These are phyloP conservation scores for Pteropus alecto DNA, from an alignment of 2,113 vertebrate genomes.

Conservation along the genomic window DNA sequence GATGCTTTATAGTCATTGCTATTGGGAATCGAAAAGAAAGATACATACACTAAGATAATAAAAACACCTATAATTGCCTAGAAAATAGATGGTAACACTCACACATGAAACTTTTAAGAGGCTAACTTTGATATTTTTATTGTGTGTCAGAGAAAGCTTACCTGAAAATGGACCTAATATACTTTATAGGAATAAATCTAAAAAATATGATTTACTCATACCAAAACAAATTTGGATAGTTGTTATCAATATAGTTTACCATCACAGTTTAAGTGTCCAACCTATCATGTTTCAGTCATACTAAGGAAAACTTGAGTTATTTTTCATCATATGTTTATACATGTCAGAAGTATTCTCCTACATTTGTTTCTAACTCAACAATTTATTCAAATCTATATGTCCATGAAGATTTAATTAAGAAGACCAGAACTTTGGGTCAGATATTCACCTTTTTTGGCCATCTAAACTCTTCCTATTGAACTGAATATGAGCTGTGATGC, in stretches of 20 bases:
- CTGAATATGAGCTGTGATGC: not conserved
- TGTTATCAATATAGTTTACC: constrained; percentile 25
- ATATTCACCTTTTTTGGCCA: not conserved
- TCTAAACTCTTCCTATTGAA: not conserved
- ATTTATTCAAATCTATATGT: not conserved
- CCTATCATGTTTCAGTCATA: not conserved
- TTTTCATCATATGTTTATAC: not conserved
- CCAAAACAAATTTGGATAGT: constrained; percentile 38
- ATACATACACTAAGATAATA: not conserved
- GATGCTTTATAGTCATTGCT: constrained; percentile 3
- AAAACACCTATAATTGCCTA: constrained; percentile 38
- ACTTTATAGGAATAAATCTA: constrained; percentile 14
- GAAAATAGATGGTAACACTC: not conserved
- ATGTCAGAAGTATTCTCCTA: not conserved
- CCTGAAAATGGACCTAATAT: not conserved
- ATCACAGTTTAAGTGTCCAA: not conserved
- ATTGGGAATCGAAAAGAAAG: not conserved
- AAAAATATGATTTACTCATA: constrained; percentile 26
- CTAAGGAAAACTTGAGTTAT: not conserved
- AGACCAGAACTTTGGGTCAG: not conserved
- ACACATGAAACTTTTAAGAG: constrained; percentile 28
- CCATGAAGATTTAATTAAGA: constrained; percentile 42
- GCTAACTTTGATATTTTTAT: constrained; percentile 10
- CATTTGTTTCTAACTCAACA: not conserved
- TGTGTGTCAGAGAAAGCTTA: not conserved